Evolutionary conservation across 2,113 vertebrate species (phyloP).

Genomic region (Oenanthe melanoleuca): DNA sequence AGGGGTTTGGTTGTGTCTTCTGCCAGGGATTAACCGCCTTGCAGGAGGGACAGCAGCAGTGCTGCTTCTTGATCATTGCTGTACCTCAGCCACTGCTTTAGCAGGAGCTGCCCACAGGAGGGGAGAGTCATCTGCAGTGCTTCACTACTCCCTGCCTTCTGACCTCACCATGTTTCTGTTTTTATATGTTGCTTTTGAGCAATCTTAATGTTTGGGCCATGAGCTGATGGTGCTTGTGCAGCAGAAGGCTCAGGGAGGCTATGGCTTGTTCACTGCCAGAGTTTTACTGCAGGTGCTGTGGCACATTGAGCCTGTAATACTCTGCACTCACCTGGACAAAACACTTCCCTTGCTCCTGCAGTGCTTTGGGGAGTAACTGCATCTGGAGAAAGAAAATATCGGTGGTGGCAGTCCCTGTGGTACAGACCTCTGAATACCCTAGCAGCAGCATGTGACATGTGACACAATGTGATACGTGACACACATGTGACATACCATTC

Average conservation of each 20-base stretch:
- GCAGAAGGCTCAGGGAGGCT: neutral
- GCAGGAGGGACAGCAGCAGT: neutral
- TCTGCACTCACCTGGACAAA: neutral
- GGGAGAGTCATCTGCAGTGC: neutral
- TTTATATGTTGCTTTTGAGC: neutral
- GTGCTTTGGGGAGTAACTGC: neutral
- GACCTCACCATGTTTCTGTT: neutral
- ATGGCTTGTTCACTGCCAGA: neutral
- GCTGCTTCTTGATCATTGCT: neutral
- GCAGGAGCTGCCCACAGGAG: neutral
- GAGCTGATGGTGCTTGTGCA: neutral
- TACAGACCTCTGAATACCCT: neutral
- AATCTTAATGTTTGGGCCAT: neutral
- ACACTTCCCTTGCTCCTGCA: neutral
- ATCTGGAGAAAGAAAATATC: neutral
- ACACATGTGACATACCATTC: rapidly evolving
- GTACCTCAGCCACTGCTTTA: neutral
- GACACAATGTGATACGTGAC: neutral
- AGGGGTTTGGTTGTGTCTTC: neutral
- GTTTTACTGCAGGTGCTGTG: neutral
- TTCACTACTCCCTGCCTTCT: neutral
- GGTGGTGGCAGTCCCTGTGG: neutral
- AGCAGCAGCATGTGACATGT: neutral
- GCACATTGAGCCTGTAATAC: rapidly evolving
- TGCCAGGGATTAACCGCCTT: neutral